Base-by-base conservation (phyloP, 2,113 vertebrate genomes). In the Leuciscus idus region DNA sequence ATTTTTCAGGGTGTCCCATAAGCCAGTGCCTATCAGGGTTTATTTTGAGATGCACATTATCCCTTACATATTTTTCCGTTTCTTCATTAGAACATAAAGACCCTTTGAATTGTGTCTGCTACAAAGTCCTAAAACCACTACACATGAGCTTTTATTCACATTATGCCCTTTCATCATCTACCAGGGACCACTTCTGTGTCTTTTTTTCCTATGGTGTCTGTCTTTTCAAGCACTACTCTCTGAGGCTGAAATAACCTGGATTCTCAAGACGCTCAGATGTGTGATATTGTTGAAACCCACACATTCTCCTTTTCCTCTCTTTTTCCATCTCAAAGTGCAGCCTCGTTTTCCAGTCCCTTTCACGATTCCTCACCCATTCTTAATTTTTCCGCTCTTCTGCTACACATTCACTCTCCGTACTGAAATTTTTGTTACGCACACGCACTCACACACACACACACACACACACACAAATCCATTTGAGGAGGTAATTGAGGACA, bases 401-500 rank as follows among this genome's bases (percentile, higher is more conserved):
- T 28, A 26, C 52, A 57, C 43, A 61, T n/a, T 48, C 21, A 33
- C 52, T 74, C 19, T n/a, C 8, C 1, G 48, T 55, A 28, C 43
- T 50, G 26, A 26, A 28, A 6, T 52, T 52, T 62, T 48, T 4
- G 30, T 43, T 39, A 43, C 33, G 79, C 62, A 48, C 73, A 76
- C 87, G 83, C 26, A 26, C 26, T 26, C 33, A 84, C 62, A 36
- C 39, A 84, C 64, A 50, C 81, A 74, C 84, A 74, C 75, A 48
- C 39, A 84, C 66, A 52, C 81, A 84, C 84, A 74, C 75, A 83
- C 85, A 86, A 77, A 76, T 62, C 23, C 43, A 66, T 61, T 64
- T 66, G 48, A 73, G 50, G 50, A 46, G 52, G 68, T 30, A 26
- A 72, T 46, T 70, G 81, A 74, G 75, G 15, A 74, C 50, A 52